Base-by-base conservation (phyloP, 2,888 invertebrate genomes). In the Luperina nickerlii region DNA sequence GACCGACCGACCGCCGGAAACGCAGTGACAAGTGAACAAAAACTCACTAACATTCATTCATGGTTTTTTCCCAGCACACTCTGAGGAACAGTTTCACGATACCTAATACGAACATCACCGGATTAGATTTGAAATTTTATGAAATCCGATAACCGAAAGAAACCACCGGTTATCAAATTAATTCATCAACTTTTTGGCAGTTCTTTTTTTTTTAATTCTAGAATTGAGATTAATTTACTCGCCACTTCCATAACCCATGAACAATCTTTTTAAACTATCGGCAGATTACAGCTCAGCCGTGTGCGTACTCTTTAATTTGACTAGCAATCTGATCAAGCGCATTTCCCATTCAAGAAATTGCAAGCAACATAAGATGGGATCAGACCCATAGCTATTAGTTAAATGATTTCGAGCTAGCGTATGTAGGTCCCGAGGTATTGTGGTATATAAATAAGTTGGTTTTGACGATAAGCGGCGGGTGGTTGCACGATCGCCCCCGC, bases 1-100 rank as follows among this genome's bases (percentile, higher is more conserved):
- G 93, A 93, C 94, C 93, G 91, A 86, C 91, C 93, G 90, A 90
- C 91, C 92, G 93, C 96, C 96, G 96, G 96, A 96, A 96, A 96
- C 94, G 92, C 93, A 96, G 93, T 94, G 96, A 96, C 96, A 96
- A 95, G 96, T 96, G 92, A 92, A 97, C 96, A 96, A 97, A 97
- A 97, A 96, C 95, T 93, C 89, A 94, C 78, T 77, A 79, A 84
- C 94, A 95, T 95, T 94, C 96, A 96, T 96, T 96, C 96, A 96
- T 95, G 92, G 83, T 93, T 96, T 92, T 95, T 96, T 95, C 92
- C 91, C 92, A 92, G 88, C 91, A 89, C 87, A 89, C 81, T 86
- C 88, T 85, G 83, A 91, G 85, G 90, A 94, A 95, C 96, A 94
- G 95, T 95, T 95, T 94, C 92, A 92, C 88, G 88, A 91, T 90